Conservation (phyloP, 30 jellyfish, hydroid and myxozoan species). For the Turritopsis dohrnii region DNA sequence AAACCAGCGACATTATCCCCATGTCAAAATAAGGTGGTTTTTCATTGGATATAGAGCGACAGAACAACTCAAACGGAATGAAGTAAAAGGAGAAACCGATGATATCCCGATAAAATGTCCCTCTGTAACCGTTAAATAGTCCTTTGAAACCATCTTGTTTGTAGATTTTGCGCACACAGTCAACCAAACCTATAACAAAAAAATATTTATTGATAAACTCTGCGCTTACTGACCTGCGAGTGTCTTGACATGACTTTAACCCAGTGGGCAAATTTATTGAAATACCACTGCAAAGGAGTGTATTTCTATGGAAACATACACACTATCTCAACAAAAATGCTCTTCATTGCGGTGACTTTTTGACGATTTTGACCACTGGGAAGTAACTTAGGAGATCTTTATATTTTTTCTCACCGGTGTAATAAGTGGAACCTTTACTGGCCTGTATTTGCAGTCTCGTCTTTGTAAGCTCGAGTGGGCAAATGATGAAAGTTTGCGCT, state of each 20-base stretch:
- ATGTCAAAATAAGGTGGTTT: constrained; percentile 24
- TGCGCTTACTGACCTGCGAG: background rate
- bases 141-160: constrained; percentile 58
- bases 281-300: no score
- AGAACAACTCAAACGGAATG: constrained; percentile 41
- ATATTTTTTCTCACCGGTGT: constrained; percentile 43
- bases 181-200: constrained; percentile 42
- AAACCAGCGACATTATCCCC: constrained; percentile 54
- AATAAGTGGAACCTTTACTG: constrained; percentile 26
- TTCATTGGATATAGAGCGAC: constrained; percentile 31
- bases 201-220: background rate
- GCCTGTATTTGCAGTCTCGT: constrained; percentile 74
- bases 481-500: constrained; percentile 61
- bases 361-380: no score
- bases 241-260: background rate
- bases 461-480: constrained; percentile 81
- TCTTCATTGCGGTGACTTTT: no score
- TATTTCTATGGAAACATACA: no score
- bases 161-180: constrained; percentile 51
- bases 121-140: constrained; percentile 59
- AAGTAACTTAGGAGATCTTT: background rate
- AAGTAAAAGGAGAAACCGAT: constrained; percentile 74
- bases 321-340: no score
- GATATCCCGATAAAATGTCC: constrained; percentile 66
- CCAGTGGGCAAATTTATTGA: no score